A percentile compares a stretch with the other conserved stretches of the same genome.
phyloP scores from a whole-genome alignment of 2,113 vertebrate species.

The Saimiri boliviensis region DNA sequence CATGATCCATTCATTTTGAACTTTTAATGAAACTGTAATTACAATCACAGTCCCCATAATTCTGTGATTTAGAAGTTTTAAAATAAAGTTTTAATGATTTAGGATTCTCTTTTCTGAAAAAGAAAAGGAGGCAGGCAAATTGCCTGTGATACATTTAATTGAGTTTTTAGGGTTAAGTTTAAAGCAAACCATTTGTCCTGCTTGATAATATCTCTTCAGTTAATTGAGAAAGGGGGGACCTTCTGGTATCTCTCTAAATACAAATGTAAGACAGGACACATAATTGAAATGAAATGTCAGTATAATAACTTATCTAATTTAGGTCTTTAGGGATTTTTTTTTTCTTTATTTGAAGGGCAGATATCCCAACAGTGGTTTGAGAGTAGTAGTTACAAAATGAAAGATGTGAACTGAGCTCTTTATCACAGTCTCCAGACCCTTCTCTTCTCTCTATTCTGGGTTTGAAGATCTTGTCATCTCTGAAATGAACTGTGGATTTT shows the following conservation, averaged over 20 bases:
- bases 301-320: conserved; percentile 46
- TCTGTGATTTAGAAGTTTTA: conserved; percentile 38
- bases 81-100: conserved; percentile 56
- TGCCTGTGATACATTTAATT: conserved; percentile 47
- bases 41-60: neutral
- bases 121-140: conserved; percentile 52
- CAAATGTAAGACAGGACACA: conserved; percentile 16
- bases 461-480: conserved; percentile 12
- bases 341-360: neutral
- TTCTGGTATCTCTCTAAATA: conserved; percentile 59
- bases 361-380: neutral
- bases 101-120: conserved; percentile 34
- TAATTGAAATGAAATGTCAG: conserved; percentile 50
- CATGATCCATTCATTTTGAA: conserved; percentile 18
- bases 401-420: conserved; percentile 7
- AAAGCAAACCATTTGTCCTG: conserved; percentile 53
- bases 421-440: neutral
- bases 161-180: conserved; percentile 52
- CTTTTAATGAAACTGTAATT: conserved; percentile 35
- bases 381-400: neutral
- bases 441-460: neutral
- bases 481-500: neutral
- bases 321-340: neutral
- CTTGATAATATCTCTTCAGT: conserved; percentile 47
- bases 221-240: conserved; percentile 52